Percentiles rank a stretch among this genome's conserved stretches.
Evolutionary conservation across 2,113 vertebrate genomes (phyloP).

Genomic region (Heptranchias perlo): DNA sequence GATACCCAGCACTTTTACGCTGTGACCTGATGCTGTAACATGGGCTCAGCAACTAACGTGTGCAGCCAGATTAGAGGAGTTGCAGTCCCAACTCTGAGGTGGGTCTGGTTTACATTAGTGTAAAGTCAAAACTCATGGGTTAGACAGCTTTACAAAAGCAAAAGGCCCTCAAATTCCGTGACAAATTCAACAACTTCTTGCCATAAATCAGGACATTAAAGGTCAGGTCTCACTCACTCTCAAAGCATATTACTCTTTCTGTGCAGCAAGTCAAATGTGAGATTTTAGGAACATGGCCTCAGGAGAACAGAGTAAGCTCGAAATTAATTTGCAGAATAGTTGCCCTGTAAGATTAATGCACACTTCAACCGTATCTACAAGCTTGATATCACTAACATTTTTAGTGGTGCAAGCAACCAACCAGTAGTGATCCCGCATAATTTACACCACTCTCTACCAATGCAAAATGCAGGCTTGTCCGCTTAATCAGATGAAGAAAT

Average conservation of each 20-base stretch:
- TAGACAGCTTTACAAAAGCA: not conserved
- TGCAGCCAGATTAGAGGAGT: not conserved
- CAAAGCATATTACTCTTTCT: not conserved
- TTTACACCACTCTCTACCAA: not conserved
- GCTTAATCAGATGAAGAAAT: not conserved
- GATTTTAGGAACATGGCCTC: not conserved
- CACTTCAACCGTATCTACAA: not conserved
- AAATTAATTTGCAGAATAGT: not conserved
- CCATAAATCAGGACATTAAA: not conserved
- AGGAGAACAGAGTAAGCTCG: not conserved
- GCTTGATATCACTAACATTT: not conserved
- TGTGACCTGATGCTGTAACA: not conserved
- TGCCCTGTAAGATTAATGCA: not conserved
- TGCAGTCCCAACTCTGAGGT: not conserved
- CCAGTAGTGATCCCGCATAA: not conserved
- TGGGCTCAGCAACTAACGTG: not conserved
- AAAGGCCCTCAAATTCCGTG: not conserved
- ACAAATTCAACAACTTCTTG: not conserved
- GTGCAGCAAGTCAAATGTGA: not conserved
- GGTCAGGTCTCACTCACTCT: not conserved
- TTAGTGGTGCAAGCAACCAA: not conserved
- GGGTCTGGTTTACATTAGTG: not conserved
- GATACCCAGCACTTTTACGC: not conserved
- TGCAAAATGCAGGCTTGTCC: not conserved
- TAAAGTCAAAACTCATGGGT: not conserved